A percentile compares a stretch with the other conserved stretches of the same genome.
Evolutionary conservation across 2,797 vertebrate genomes (phyloP).

Genomic region (Micromesistius poutassou): DNA sequence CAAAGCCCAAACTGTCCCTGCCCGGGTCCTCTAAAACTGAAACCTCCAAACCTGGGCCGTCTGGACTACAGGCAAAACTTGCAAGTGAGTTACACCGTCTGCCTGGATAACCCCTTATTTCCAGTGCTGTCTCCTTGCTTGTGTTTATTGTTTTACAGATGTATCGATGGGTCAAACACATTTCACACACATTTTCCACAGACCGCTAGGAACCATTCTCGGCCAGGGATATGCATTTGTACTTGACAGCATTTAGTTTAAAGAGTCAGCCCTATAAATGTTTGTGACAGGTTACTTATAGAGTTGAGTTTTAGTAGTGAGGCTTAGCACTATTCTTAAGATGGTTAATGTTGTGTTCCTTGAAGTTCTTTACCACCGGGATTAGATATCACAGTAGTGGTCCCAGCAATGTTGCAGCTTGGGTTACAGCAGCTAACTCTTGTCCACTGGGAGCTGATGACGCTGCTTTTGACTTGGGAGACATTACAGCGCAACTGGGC

Average conservation of each 20-base stretch:
- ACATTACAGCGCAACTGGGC: slow-evolving; percentile 8
- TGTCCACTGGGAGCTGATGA: slow-evolving; percentile 11
- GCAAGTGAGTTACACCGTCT: slow-evolving; percentile 85
- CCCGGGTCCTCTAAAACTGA: slow-evolving; percentile 98
- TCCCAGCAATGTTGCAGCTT: slow-evolving; percentile 31
- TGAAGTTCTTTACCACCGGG: slow-evolving; percentile 19
- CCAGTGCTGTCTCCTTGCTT: background rate
- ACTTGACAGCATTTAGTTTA: background rate
- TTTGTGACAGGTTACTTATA: slow-evolving; percentile 7
- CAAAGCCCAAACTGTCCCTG: slow-evolving; percentile 99
- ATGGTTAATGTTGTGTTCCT: background rate
- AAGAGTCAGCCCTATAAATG: slow-evolving; percentile 6
- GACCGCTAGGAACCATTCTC: background rate
- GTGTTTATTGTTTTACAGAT: background rate
- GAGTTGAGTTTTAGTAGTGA: background rate
- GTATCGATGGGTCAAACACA: background rate
- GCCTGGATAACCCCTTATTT: background rate
- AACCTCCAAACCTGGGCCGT: slow-evolving; percentile 98
- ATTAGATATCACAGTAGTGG: slow-evolving; percentile 49
- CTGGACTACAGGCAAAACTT: slow-evolving; percentile 99
- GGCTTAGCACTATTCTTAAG: background rate
- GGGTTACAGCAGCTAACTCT: slow-evolving; percentile 38
- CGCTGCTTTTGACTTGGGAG: slow-evolving; percentile 15
- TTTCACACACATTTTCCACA: background rate
- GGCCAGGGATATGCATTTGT: background rate